These are phyloP conservation scores for Onychostoma macrolepis DNA, from an alignment of 2,113 vertebrate species.

Conservation along the genomic window DNA sequence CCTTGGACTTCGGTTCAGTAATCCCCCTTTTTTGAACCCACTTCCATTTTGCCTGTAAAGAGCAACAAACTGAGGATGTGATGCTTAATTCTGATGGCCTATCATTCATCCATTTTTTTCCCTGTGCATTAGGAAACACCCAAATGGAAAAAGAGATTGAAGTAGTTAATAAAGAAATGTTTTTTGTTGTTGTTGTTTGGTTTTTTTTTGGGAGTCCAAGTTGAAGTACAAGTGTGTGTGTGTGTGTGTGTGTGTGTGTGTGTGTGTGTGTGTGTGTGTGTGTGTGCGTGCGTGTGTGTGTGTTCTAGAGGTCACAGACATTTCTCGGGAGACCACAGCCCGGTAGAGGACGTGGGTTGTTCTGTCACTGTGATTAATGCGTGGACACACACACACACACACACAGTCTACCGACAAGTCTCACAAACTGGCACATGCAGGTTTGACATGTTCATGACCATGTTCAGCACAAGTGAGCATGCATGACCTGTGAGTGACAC, in stretches of 20 bases:
- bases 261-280: conserved; percentile 27
- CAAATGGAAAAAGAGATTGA: conserved; percentile 18
- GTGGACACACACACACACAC: conserved; percentile 62
- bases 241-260: conserved; percentile 24
- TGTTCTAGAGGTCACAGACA: conserved; percentile 69
- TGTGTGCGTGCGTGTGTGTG: conserved; percentile 21
- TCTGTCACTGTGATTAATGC: conserved; percentile 76
- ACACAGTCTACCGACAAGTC: conserved; percentile 61
- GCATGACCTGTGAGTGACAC: conserved; percentile 62
- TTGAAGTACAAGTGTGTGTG: conserved; percentile 9
- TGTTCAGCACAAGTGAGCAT: conserved; percentile 52
- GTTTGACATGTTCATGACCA: conserved; percentile 51
- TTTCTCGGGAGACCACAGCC: conserved; percentile 70
- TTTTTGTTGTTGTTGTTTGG: too few species aligned
- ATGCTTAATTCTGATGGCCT: conserved; percentile 63
- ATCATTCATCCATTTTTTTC: conserved; percentile 57
- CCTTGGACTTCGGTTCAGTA: conserved; percentile 72
- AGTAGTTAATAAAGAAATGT: conserved; percentile 34
- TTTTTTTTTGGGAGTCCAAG: conserved; percentile 27
- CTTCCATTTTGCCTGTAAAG: conserved; percentile 63
- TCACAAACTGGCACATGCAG: conserved; percentile 61
- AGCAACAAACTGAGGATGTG: conserved; percentile 62
- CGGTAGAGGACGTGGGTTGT: conserved; percentile 63
- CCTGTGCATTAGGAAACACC: conserved; percentile 35
- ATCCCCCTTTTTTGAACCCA: conserved; percentile 67